Percentiles rank a stretch among this genome's conserved stretches.
These are phyloP conservation scores for Myotis davidii DNA, from an alignment of 2,113 vertebrate genomes.

Conservation along the genomic window DNA sequence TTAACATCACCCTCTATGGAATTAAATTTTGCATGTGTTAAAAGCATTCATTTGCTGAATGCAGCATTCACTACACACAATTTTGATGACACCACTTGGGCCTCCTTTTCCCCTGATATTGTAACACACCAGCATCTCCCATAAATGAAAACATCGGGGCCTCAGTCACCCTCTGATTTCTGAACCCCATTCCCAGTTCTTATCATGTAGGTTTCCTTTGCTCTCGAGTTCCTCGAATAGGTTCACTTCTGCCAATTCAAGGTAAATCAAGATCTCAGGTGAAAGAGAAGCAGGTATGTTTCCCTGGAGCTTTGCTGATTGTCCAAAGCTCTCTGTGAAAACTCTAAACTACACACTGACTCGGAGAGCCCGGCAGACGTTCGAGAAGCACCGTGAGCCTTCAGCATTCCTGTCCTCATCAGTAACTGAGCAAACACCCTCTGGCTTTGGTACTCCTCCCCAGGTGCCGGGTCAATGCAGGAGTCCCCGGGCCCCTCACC, in stretches of 20 bases:
- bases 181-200: not conserved
- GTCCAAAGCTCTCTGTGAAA: not conserved
- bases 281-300: not conserved
- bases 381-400: not conserved
- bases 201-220: not conserved
- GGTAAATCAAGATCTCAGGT: not conserved
- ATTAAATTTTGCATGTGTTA: not conserved
- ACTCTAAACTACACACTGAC: not conserved
- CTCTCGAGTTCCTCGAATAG: not conserved
- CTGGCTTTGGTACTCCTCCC: constrained; percentile 62
- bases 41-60: not conserved
- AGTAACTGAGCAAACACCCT: constrained; percentile 58
- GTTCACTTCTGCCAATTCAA: not conserved
- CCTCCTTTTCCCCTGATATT: not conserved
- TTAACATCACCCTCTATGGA: not conserved
- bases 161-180: not conserved
- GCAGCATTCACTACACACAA: not conserved
- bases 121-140: not conserved
- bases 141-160: not conserved
- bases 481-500: constrained; percentile 81
- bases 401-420: not conserved
- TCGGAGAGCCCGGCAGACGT: fast-evolving
- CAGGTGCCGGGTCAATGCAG: constrained; percentile 54
- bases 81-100: not conserved
- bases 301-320: not conserved